These are phyloP conservation scores for Aleiodes alternator DNA, from an alignment of 2,888 invertebrate species.

Conservation along the genomic window DNA sequence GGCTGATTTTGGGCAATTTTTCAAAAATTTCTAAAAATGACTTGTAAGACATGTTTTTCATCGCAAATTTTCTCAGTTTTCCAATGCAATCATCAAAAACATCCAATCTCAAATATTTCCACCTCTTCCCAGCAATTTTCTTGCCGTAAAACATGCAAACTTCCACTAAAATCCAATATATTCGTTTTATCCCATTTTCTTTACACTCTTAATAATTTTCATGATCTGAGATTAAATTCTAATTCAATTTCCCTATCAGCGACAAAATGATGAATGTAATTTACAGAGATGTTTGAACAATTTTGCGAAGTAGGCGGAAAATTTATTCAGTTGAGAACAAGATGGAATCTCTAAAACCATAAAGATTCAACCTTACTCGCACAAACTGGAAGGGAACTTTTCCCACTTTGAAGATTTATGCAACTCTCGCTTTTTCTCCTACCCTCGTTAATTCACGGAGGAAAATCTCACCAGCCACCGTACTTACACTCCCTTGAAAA, in stretches of 20 bases:
- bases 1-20: slow-evolving; percentile 13
- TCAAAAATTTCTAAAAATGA: no score
- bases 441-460: slow-evolving; percentile 32
- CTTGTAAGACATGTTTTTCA: no score
- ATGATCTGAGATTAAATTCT: neutral
- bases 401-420: slow-evolving; percentile 31
- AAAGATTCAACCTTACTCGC: slow-evolving; percentile 1
- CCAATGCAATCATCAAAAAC: no score
- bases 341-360: slow-evolving; percentile 11
- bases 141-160: no score
- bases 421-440: slow-evolving; percentile 6
- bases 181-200: no score
- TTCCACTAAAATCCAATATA: no score
- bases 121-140: no score
- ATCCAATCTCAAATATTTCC: no score
- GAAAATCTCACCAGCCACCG: slow-evolving; percentile 24
- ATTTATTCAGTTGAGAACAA: slow-evolving; percentile 40
- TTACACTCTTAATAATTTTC: neutral
- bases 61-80: no score
- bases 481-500: slow-evolving; percentile 5
- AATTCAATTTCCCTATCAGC: slow-evolving; percentile 12
- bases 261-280: slow-evolving; percentile 18
- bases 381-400: neutral
- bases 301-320: slow-evolving; percentile 25
- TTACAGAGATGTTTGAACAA: slow-evolving; percentile 19